Conservation (phyloP, 2,113 vertebrate genomes). For the Edolisoma coerulescens region DNA sequence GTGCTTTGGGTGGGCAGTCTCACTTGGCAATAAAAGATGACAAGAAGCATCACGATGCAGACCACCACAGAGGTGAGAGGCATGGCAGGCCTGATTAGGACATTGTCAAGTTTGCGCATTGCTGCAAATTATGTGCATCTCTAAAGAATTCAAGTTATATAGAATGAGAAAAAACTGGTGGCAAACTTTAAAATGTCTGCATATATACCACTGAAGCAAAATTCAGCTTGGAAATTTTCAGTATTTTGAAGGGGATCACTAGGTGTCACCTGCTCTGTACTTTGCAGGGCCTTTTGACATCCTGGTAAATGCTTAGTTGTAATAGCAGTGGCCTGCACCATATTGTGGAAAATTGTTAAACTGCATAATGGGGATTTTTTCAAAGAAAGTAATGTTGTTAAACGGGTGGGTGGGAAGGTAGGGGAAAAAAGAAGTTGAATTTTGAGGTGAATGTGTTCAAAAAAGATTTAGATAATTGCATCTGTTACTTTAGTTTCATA, state of each 20-base stretch:
- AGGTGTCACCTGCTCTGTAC: constrained; percentile 58
- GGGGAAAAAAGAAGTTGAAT: constrained; percentile 62
- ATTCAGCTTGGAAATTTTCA: constrained; percentile 63
- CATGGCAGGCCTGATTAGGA: constrained; percentile 81
- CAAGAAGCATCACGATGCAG: constrained; percentile 90
- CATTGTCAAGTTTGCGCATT: constrained; percentile 40
- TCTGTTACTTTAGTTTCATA: constrained; percentile 76
- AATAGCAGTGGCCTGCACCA: constrained; percentile 71
- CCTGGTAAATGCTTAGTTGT: constrained; percentile 67
- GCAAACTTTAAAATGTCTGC: constrained; percentile 53
- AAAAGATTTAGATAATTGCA: constrained; percentile 69
- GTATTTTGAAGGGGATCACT: constrained; percentile 61
- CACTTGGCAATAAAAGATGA: constrained; percentile 93
- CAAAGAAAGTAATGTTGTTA: constrained; percentile 70
- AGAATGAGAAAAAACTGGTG: constrained; percentile 64
- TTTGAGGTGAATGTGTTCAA: constrained; percentile 73
- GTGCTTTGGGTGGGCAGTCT: constrained; percentile 87
- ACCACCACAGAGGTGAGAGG: constrained; percentile 94
- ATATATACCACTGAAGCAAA: constrained; percentile 58
- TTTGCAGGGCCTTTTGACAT: constrained; percentile 67
- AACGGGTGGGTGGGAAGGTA: constrained; percentile 19
- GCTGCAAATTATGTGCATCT: constrained; percentile 61
- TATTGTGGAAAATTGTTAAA: constrained; percentile 75
- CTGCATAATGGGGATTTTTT: constrained; percentile 70
- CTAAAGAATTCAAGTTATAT: constrained; percentile 61